Evolutionary conservation across 2,888 invertebrate species (phyloP).

Genomic region (Catocala nupta): DNA sequence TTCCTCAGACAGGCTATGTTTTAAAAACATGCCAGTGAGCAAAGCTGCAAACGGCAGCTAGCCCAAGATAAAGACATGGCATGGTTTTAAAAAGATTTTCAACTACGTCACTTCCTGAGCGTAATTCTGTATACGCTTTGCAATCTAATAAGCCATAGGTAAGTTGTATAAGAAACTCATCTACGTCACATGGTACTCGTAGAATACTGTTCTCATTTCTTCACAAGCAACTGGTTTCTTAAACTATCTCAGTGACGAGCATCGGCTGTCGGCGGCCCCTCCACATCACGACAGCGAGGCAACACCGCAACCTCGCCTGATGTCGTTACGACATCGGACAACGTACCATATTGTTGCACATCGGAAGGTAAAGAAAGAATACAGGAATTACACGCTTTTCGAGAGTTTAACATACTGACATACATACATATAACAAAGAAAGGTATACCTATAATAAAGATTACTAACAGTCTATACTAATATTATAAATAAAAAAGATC

Average conservation of each 20-base stretch:
- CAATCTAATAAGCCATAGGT: not conserved
- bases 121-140: not conserved
- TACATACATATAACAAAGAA: not conserved
- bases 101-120: no score
- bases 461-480: no score
- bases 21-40: no score
- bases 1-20: no score
- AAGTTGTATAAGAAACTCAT: not conserved
- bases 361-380: slow-evolving; percentile 5
- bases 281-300: not conserved
- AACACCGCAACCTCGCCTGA: slow-evolving; percentile 10
- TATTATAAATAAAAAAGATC: no score
- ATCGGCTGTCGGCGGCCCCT: not conserved
- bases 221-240: slow-evolving; percentile 11
- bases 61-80: no score
- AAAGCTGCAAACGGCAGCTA: no score
- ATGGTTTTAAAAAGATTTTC: no score
- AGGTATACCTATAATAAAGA: no score
- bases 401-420: not conserved
- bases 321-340: slow-evolving; percentile 14
- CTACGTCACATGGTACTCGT: not conserved
- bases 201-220: slow-evolving; percentile 9
- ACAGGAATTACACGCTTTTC: slow-evolving; percentile 3
- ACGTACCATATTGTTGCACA: slow-evolving; percentile 7
- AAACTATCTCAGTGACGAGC: slow-evolving; percentile 7